Base-by-base conservation (phyloP, 1,140 invertebrate genomes). In the Hormaphis cornu region DNA sequence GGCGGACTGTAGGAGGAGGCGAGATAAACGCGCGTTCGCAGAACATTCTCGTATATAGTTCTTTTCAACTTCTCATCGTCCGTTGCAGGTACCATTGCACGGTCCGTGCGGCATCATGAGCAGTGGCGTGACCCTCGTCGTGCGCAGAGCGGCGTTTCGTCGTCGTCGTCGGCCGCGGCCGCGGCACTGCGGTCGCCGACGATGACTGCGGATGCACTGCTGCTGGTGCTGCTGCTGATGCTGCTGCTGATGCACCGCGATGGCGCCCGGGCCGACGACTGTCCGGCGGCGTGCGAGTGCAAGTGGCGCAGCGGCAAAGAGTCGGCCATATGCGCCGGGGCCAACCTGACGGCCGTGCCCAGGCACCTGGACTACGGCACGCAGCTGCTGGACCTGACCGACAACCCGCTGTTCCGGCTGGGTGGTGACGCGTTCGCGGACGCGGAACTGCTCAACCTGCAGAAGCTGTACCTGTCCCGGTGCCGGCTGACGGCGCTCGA, bases 261-360 rank as follows among this genome's bases (percentile, higher is more conserved):
- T n/a, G 42, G 53, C 12, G 63, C 69, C 2, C 54, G 40, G 40
- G 78, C 80, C 72, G 82, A 84, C 72, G n/a, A 58, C 22, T 89
- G 87, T 76, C 87, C 87, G 28, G 81, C 81, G 53, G 81, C 84
- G 71, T 91, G 89, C 79, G 86, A 89, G 76, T 91, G 89, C 80
- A 90, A 89, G 77, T 91, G 90, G 90, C 88, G 89, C 76, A 86
- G 84, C 75, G 89, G 89, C 72, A 91, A 91, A 78, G 87, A 90
- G 78, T 88, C 87, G 30, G 89, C 87, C 46, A 82, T 88, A 71
- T 92, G 89, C 79, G 80, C 83, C 63, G 84, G 84, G 75, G 85
- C 86, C 66, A 87, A 87, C 74, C 81, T 91, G 59, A 83, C 83
- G 53, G 80, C 80, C 72, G 82, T 91, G 46, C 89, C 89, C 6